Percentiles rank a stretch among this genome's conserved stretches.
phyloP scores from a whole-genome alignment of 2,888 invertebrate species.

The Pardosa pseudoannulata region DNA sequence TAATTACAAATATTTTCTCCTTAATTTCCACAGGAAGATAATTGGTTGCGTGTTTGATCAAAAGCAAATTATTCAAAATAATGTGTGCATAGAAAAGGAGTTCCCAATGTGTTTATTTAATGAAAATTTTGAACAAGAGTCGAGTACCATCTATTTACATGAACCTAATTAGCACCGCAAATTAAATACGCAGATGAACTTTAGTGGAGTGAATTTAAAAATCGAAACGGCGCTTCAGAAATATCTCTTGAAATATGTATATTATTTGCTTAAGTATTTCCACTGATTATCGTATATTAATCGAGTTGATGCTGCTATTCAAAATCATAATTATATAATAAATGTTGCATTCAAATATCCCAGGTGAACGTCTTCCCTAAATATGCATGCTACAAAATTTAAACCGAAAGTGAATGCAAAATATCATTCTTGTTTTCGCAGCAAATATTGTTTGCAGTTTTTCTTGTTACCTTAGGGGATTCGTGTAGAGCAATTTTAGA shows the following conservation, averaged over 20 bases:
- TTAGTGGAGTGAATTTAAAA: not conserved
- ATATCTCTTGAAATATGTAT: not conserved
- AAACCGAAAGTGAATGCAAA: no score
- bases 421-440: no score
- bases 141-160: not conserved
- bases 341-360: no score
- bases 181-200: not conserved
- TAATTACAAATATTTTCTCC: conserved; percentile 4
- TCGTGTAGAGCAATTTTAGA: no score
- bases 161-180: conserved; percentile 3
- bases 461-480: no score
- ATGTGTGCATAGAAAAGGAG: conserved; percentile 4
- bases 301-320: not conserved
- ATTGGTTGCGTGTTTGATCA: conserved; percentile 1
- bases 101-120: not conserved
- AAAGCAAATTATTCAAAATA: not conserved
- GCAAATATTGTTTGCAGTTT: no score
- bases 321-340: no score
- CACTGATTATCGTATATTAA: not conserved
- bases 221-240: not conserved
- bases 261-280: not conserved
- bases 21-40: conserved; percentile 3
- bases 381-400: no score
- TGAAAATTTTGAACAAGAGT: not conserved
- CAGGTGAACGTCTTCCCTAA: no score